A percentile compares a stretch with the other conserved stretches of the same genome.
These are phyloP conservation scores for Cecropterus lyciades DNA, from an alignment of 1,140 invertebrate genomes.

Conservation along the genomic window DNA sequence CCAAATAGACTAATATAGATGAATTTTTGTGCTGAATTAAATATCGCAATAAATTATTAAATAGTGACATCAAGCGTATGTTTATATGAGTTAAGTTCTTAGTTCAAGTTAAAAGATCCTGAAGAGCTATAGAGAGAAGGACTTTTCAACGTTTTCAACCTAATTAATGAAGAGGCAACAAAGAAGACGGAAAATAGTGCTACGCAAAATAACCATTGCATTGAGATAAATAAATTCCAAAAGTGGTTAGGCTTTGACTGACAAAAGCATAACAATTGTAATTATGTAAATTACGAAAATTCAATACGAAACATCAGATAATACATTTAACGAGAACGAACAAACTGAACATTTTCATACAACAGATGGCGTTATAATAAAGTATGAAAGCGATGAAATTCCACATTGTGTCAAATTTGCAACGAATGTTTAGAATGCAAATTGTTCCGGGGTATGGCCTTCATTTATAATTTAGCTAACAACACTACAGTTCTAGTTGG, in stretches of 20 bases:
- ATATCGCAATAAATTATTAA: no score
- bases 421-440: constrained; percentile 29
- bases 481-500: constrained; percentile 7
- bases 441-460: constrained; percentile 26
- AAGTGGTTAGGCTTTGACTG: no score
- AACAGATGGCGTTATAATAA: constrained; percentile 16
- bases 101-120: no score
- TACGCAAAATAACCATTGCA: no score
- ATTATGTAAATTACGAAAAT: background rate
- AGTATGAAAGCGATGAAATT: constrained; percentile 20
- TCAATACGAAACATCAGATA: background rate
- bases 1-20: no score
- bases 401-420: constrained; percentile 27
- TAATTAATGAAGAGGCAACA: background rate
- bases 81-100: no score
- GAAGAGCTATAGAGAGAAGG: background rate
- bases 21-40: no score
- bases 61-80: no score
- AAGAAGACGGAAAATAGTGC: no score
- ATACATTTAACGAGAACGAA: background rate
- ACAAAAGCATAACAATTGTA: background rate
- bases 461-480: constrained; percentile 27
- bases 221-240: no score
- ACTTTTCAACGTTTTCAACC: background rate
- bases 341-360: constrained; percentile 7